These are phyloP conservation scores for Linnaemya vulpina DNA, from an alignment of 2,888 invertebrate genomes.

Conservation along the genomic window DNA sequence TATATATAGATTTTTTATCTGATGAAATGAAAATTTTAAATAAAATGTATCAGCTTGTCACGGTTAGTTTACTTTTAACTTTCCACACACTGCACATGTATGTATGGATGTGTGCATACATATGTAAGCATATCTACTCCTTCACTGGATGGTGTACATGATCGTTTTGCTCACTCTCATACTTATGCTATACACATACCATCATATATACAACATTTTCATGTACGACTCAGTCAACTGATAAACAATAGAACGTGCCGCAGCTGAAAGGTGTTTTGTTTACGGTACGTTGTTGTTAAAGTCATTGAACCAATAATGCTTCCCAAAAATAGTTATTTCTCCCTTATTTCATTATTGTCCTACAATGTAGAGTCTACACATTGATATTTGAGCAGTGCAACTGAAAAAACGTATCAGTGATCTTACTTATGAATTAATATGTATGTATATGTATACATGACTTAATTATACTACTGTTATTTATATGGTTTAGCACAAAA, in stretches of 20 bases:
- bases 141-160: constrained; percentile 47
- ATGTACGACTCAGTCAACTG: constrained; percentile 42
- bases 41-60: constrained; percentile 59
- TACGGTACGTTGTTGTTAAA: background rate
- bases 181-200: background rate
- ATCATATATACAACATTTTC: background rate
- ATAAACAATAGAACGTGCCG: constrained; percentile 70
- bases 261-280: constrained; percentile 63
- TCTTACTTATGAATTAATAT: background rate
- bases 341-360: background rate
- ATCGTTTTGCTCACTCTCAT: constrained; percentile 16
- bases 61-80: constrained; percentile 69
- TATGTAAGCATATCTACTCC: constrained; percentile 10
- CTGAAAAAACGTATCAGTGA: too few species aligned
- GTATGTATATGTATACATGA: background rate
- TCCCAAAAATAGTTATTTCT: constrained; percentile 1
- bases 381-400: background rate
- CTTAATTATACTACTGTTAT: too few species aligned
- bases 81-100: constrained; percentile 60
- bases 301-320: constrained; percentile 57
- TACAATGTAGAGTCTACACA: too few species aligned
- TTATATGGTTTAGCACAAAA: too few species aligned
- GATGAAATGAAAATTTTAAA: constrained; percentile 56
- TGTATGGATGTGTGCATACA: background rate
- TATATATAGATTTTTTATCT: constrained; percentile 38